Evolutionary conservation across 2,888 invertebrate species (phyloP).

Genomic region (Palloptera scutellata): DNA sequence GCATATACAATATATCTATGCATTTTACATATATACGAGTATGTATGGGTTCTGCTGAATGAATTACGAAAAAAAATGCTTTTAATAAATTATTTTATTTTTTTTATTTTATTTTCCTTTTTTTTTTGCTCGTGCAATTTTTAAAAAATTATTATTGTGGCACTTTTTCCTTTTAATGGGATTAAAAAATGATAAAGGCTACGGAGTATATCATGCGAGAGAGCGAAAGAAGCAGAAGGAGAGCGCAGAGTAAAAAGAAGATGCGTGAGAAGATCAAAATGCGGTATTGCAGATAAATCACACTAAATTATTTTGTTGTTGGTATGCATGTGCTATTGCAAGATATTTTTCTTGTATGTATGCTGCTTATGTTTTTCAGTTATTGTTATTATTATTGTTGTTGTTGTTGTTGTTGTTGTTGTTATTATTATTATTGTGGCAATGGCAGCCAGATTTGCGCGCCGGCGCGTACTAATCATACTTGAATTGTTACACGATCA

Average conservation of each 20-base stretch:
- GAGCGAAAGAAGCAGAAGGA: not conserved
- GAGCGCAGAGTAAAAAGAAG: not conserved
- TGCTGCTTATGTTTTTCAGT: not conserved
- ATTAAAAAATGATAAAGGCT: not conserved
- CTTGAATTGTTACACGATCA: too few relatives aligned
- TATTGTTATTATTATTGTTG: not conserved
- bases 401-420: not conserved
- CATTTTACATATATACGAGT: too few relatives aligned
- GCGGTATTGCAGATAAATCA: constrained; percentile 3
- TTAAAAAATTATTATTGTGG: constrained; percentile 2
- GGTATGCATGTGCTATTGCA: not conserved
- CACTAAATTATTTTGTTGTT: constrained; percentile 3
- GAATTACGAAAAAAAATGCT: too few relatives aligned
- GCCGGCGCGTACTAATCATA: too few relatives aligned
- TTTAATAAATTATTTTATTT: not conserved
- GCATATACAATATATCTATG: too few relatives aligned
- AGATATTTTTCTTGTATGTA: not conserved
- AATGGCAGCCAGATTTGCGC: too few relatives aligned
- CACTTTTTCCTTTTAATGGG: not conserved
- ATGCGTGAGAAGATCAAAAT: constrained; percentile 5
- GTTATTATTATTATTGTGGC: too few relatives aligned
- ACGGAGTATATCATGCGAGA: not conserved
- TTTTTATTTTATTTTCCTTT: not conserved
- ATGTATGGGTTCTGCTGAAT: too few relatives aligned
- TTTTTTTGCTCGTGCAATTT: not conserved